Evolutionary conservation across 2,113 vertebrate species (phyloP), one percentile per base, ranked within the genome.

Genomic region (Pycnonotus jocosus): DNA sequence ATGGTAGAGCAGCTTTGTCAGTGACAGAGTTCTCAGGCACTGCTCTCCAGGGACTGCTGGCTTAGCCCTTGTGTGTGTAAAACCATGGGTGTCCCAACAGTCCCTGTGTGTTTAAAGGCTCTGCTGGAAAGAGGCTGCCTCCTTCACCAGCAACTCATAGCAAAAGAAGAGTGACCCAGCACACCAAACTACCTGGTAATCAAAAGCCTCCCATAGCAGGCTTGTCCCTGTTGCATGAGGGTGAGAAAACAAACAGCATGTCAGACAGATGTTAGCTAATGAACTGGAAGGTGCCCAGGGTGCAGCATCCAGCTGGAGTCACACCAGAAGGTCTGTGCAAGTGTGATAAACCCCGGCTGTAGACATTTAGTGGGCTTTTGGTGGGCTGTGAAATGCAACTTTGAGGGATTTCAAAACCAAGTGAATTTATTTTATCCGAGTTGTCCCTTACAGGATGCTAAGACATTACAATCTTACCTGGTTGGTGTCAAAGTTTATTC

Each of bases 201-300:
- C 12, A 53, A 84, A 92, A 68, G 8, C n/a, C 37, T 64, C 78
- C 53, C 17, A 15, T 64, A 72, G 40, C 45, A 76, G 62, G 40
- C 20, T 72, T 61, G 53, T 65, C 24, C 14, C 22, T 56, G 16
- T 44, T 47, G 53, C 53, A 56, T 17, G 53, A 73, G 21, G 15
- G 17, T 61, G 81, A 58, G 79, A 80, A 93, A 86, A 44, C 24
- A 70, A 90, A 21, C 79, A 69, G 12, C 47, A 19, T 7, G 62
- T 83, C 54, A 70, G 80, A 68, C 54, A 91, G 64, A 83, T 95
- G 77, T 77, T 80, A 50, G 48, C 35, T 90, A 92, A 90, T 45
- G 70, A 89, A n/a, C 81, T 68, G 64, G 81, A 92, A 86, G 66
- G 54, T 82, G 81, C 74, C 79, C 71, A 92, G 85, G 15, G 61